Conservation (phyloP, 2,113 vertebrate species). For the Heterotis niloticus region DNA sequence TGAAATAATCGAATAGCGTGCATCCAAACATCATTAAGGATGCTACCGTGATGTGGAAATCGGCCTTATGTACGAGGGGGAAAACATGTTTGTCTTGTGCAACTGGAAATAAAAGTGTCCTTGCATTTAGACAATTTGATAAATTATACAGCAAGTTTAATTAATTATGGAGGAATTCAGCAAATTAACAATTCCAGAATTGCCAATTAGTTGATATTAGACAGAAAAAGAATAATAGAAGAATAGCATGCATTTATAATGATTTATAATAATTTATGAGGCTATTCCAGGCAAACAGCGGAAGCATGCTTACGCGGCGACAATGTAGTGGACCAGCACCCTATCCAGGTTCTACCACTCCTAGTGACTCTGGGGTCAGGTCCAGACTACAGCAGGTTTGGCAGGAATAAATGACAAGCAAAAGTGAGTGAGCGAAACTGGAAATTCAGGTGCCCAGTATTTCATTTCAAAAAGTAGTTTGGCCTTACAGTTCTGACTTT, state of each 20-base stretch:
- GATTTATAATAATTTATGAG: constrained; percentile 16
- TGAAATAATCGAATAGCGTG: not conserved
- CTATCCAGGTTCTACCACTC: no score
- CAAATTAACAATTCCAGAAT: constrained; percentile 21
- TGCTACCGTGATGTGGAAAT: not conserved
- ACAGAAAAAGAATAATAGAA: constrained; percentile 14
- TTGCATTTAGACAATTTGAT: not conserved
- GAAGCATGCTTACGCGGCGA: not conserved
- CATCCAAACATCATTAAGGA: not conserved
- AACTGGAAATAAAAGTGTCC: constrained; percentile 2
- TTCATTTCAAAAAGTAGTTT: no score
- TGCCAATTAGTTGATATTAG: constrained; percentile 15
- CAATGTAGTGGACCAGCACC: no score
- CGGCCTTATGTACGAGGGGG: not conserved
- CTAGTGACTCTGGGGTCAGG: not conserved
- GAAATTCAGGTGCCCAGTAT: no score
- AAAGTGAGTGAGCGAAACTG: not conserved
- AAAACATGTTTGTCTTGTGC: not conserved
- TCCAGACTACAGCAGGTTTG: not conserved
- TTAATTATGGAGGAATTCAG: constrained; percentile 21
- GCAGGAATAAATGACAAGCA: not conserved
- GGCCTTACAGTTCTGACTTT: no score
- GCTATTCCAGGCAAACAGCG: not conserved
- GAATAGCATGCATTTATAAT: constrained; percentile 5
- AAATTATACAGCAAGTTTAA: constrained; percentile 23